Base-by-base conservation (phyloP, 2,888 invertebrate genomes). In the Gymnosoma rotundatum region DNA sequence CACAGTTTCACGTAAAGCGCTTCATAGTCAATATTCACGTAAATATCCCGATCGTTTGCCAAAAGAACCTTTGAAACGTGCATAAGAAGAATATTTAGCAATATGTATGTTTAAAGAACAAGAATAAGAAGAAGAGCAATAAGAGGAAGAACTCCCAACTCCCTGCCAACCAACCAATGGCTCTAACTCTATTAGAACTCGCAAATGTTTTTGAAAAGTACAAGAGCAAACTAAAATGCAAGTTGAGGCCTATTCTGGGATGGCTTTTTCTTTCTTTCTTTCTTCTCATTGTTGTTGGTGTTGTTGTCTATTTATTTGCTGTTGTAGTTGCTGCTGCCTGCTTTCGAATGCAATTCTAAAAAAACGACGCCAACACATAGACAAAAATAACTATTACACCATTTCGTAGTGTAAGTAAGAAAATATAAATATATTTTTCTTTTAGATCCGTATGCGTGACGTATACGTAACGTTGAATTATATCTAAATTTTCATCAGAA, bases 221-320 rank as follows among this genome's bases (percentile, higher is more conserved):
- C 78, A 84, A 81, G 84, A 84, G 84, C 70, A 78, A 78, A 64
- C 64, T 75, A 70, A 81, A 83, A 81, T 78, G 84, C 80, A 48
- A 78, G 64, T 81, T 81, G 80, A 78, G 84, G 84, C 84, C 84
- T 84, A 82, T 83, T 85, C 86, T 86, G 83, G 85, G 82, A 83
- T 83, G 67, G 79, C 74, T 52, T 45, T 52, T 66, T 66, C 38
- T 64, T 63, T 58, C 63, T 52, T 66, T 66, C 48, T 72, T 56
- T 64, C 63, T 72, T 60, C 32, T 69, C 70, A 21, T 32, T 72
- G 58, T 70, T 60, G 74, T 48, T 70, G 56, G 12, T 70, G 56
- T 69, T 78, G 36, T 74, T 48, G 61, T 66, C 56, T 72, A 74
- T 80, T 73, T 60, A 70, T 76, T 76, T 82, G 63, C 60, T 72